Base-by-base conservation (phyloP, 1,140 invertebrate species). In the Trachelipus rathkii region DNA sequence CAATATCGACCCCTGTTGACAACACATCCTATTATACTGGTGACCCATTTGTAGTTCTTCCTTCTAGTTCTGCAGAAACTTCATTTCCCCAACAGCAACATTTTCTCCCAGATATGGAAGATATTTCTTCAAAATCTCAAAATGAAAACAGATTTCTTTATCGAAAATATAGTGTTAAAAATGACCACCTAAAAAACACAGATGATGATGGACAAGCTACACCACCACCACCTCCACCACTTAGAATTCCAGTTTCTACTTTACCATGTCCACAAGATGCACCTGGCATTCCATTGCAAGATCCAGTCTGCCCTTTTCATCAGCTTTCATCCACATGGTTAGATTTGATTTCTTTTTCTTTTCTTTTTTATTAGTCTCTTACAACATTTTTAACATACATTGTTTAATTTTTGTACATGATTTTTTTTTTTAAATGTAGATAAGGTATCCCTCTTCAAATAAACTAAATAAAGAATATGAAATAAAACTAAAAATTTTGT, bases 261-360 rank as follows among this genome's bases (percentile, higher is more conserved):
- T 53, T 79, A 23, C 78, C 78, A 33, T 79, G 74, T n/a, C 80
- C 80, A 44, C 75, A 72, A 24, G 79, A 81, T 70, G 78, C 74
- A 4, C 77, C 78, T 23, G 82, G 82, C n/a, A 76, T 84, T 44
- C 83, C 85, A n/a, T 81, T 87, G 70, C 83, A 83, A 76, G 84
- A 87, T 81, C 80, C 84, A 81, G 82, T 84, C 69, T 88, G 87
- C 83, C 87, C 87, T 21, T 87, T 87, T 82, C 87, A 88, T 82
- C 83, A 83, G 69, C 76, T 81, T 53, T 81, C 82, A 79, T 86
- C 86, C 60, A 80, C 84, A 81, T 86, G 86, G 87, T 87, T 83
- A 81, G 86, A 85, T 81, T 3, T 33, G 33, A 33, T n/a, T n/a
- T n/a, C n/a, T n/a, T n/a, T 33, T 33, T 33, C 33, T 3, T 33